Conservation (phyloP, 2,113 vertebrate genomes). For the Nymphicus hollandicus region DNA sequence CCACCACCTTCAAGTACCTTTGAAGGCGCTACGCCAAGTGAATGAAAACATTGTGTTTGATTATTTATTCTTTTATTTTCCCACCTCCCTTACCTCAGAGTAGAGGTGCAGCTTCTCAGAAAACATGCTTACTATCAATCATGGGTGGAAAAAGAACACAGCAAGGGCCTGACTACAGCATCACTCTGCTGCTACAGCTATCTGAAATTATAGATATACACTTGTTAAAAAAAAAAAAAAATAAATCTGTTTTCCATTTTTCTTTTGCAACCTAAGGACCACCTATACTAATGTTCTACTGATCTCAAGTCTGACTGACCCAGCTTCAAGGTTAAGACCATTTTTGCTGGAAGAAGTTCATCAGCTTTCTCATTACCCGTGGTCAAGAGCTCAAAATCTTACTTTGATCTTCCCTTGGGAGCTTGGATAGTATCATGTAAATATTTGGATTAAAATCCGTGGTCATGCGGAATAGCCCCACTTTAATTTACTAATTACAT, state of each 20-base stretch:
- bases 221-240: rapidly evolving
- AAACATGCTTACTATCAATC: background rate
- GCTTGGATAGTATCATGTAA: background rate
- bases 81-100: rapidly evolving
- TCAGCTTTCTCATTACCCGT: background rate
- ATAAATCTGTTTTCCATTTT: background rate
- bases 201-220: background rate
- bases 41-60: background rate
- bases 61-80: background rate
- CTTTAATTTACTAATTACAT: background rate
- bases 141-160: background rate
- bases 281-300: background rate
- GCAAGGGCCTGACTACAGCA: background rate
- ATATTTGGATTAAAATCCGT: background rate
- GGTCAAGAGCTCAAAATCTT: background rate
- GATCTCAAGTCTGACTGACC: background rate
- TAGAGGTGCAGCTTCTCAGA: background rate
- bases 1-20: background rate
- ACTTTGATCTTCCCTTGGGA: background rate
- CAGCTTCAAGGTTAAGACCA: background rate
- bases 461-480: background rate
- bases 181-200: background rate
- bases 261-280: background rate
- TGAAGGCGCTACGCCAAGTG: background rate
- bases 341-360: background rate